These are phyloP conservation scores for Hirundichthys speculiger DNA, from an alignment of 2,113 vertebrate species.

Conservation along the genomic window DNA sequence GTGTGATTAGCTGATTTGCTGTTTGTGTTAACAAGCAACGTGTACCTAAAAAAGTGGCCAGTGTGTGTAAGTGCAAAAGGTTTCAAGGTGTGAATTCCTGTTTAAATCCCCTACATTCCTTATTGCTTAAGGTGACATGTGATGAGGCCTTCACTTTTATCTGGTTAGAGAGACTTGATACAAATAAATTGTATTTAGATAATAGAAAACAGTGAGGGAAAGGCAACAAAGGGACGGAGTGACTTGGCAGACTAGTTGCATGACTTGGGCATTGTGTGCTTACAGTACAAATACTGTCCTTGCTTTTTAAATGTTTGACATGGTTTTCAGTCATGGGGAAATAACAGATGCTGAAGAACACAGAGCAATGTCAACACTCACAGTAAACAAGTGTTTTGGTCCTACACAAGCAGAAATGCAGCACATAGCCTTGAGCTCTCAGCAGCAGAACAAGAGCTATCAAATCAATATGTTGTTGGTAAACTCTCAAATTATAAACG, in stretches of 20 bases:
- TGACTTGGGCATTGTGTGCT: slow-evolving; percentile 6
- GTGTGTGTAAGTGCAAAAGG: too few species aligned
- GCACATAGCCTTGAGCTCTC: slow-evolving; percentile 28
- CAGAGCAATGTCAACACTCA: slow-evolving; percentile 18
- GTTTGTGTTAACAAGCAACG: too few species aligned
- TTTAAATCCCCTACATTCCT: too few species aligned
- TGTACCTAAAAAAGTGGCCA: too few species aligned
- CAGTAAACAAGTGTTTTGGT: slow-evolving; percentile 46
- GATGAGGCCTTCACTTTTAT: slow-evolving; percentile 53
- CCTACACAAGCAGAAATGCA: slow-evolving; percentile 48
- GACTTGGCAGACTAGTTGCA: background rate
- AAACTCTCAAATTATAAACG: slow-evolving; percentile 64
- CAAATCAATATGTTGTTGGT: slow-evolving; percentile 65
- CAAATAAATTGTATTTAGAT: slow-evolving; percentile 51
- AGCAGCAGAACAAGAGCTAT: slow-evolving; percentile 54
- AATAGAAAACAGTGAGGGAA: slow-evolving; percentile 28
- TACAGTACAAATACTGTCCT: background rate
- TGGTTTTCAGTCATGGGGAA: background rate
- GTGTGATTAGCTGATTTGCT: too few species aligned
- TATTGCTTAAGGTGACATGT: slow-evolving; percentile 65
- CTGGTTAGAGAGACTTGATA: slow-evolving; percentile 48
- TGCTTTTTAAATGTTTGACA: slow-evolving; percentile 1
- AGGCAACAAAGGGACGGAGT: slow-evolving; percentile 6
- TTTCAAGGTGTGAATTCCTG: too few species aligned
- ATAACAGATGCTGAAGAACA: slow-evolving; percentile 14